Percentiles rank a stretch among this genome's conserved stretches.
These are phyloP conservation scores for Nyctibius grandis DNA, from an alignment of 2,797 vertebrate genomes.

Conservation along the genomic window DNA sequence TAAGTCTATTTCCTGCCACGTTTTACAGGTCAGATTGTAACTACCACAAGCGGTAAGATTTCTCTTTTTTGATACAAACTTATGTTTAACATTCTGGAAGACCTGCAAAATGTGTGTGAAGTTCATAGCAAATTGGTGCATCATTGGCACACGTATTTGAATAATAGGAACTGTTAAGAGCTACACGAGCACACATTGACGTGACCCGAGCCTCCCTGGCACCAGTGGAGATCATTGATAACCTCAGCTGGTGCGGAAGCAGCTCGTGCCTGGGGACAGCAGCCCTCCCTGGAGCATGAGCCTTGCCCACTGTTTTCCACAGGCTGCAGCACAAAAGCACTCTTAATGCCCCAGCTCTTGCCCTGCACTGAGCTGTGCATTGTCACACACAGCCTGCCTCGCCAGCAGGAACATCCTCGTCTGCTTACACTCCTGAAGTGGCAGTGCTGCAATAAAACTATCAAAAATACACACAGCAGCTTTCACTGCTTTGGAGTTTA, in stretches of 20 bases:
- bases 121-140: fast-evolving
- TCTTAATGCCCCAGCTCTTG: background rate
- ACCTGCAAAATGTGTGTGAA: no score
- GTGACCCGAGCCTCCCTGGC: fast-evolving
- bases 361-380: fast-evolving
- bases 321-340: background rate
- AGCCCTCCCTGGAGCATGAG: background rate
- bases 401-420: background rate
- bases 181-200: fast-evolving
- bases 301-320: background rate
- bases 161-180: fast-evolving
- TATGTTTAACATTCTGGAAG: fast-evolving
- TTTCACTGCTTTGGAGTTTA: background rate
- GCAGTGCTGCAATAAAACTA: fast-evolving
- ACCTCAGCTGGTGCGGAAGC: background rate
- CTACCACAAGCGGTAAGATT: background rate
- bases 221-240: background rate
- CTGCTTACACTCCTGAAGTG: fast-evolving
- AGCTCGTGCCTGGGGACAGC: background rate
- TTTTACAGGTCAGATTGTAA: background rate
- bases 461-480: fast-evolving
- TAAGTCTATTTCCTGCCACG: fast-evolving
- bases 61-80: no score
- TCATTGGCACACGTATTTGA: background rate
- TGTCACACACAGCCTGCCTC: background rate